phyloP scores from a whole-genome alignment of 2,113 vertebrate species.

The Tauraco erythrolophus region DNA sequence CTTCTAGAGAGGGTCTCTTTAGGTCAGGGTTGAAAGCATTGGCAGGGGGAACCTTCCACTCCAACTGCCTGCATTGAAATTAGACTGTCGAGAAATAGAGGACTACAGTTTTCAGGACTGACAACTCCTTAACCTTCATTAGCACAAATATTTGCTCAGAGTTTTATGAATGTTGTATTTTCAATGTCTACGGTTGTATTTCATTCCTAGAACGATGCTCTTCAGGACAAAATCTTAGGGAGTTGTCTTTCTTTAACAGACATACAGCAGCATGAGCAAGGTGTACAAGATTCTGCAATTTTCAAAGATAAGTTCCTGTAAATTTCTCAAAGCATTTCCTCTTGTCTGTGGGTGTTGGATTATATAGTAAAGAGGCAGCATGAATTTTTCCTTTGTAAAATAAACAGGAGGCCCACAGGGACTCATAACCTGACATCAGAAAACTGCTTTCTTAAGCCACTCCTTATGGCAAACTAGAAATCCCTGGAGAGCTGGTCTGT shows the following conservation, averaged over 20 bases:
- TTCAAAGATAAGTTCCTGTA: neutral
- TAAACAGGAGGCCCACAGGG: slow-evolving; percentile 17
- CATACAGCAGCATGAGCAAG: neutral
- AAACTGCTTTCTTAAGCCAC: slow-evolving; percentile 60
- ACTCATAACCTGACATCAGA: slow-evolving; percentile 56
- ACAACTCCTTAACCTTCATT: slow-evolving; percentile 71
- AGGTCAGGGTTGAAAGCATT: slow-evolving; percentile 46
- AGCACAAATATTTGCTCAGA: slow-evolving; percentile 72
- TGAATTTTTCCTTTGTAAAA: slow-evolving; percentile 57
- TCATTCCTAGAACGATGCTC: neutral
- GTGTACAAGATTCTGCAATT: neutral
- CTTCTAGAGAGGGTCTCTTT: slow-evolving; percentile 71
- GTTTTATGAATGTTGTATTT: slow-evolving; percentile 56
- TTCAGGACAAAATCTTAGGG: neutral
- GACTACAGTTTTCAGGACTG: slow-evolving; percentile 56
- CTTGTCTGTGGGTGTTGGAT: neutral
- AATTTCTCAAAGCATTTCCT: slow-evolving; percentile 18
- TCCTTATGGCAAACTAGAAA: slow-evolving; percentile 40
- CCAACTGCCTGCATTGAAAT: slow-evolving; percentile 39
- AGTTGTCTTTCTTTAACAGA: neutral
- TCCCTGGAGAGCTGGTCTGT: slow-evolving; percentile 50
- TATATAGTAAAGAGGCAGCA: slow-evolving; percentile 21
- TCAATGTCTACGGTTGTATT: slow-evolving; percentile 17
- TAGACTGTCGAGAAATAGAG: slow-evolving; percentile 42
- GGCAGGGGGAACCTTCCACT: slow-evolving; percentile 30